Conservation (phyloP, 2,888 invertebrate genomes). For the Pediacus dermestoides region DNA sequence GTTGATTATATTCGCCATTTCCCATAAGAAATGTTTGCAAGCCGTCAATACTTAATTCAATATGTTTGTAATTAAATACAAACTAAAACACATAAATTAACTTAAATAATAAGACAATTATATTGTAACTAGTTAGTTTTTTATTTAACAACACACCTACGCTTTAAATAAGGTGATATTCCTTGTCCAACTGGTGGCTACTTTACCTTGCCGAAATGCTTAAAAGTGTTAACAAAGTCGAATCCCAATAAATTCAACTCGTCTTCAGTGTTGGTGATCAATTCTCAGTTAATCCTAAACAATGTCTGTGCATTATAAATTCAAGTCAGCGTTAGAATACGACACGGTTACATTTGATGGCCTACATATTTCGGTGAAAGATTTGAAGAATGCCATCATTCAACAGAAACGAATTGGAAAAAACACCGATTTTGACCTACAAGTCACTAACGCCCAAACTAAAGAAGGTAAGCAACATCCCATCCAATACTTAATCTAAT, state of each 20-base stretch:
- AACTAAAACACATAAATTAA: constrained; percentile 10
- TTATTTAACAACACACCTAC: too few relatives aligned
- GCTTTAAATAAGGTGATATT: too few relatives aligned
- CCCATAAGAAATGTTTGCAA: constrained; percentile 12
- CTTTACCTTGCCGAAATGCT: too few relatives aligned
- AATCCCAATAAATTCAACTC: too few relatives aligned
- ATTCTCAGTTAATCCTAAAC: too few relatives aligned
- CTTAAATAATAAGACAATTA: too few relatives aligned
- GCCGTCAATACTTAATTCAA: constrained; percentile 7
- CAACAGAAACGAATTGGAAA: constrained; percentile 94
- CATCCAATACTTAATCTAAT: too few relatives aligned
- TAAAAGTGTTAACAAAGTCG: too few relatives aligned
- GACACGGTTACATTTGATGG: constrained; percentile 97
- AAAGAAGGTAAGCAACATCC: constrained; percentile 74
- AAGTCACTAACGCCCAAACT: constrained; percentile 95
- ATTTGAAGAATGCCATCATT: constrained; percentile 91
- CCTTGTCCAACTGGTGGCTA: too few relatives aligned
- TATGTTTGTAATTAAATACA: constrained; percentile 11
- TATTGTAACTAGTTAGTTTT: too few relatives aligned
- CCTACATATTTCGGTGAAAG: constrained; percentile 90
- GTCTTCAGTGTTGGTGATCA: too few relatives aligned
- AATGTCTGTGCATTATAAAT: constrained; percentile 98
- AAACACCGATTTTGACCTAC: constrained; percentile 91
- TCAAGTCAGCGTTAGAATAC: constrained; percentile 93
- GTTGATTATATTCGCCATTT: constrained; percentile 11